These are phyloP conservation scores for Poecilia wingei DNA, from an alignment of 2,797 vertebrate genomes.

Conservation along the genomic window DNA sequence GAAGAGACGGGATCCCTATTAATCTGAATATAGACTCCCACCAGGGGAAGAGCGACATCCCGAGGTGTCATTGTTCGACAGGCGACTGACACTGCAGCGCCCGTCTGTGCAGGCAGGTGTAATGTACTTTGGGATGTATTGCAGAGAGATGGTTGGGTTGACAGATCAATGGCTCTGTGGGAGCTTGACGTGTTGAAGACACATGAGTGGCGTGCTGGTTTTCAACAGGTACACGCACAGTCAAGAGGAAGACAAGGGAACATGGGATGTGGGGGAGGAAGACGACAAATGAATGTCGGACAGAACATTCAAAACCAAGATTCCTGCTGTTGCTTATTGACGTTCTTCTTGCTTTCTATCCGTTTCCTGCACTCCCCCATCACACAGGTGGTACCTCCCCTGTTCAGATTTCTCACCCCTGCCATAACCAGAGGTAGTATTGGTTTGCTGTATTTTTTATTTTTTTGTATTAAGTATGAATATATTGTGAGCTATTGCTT, in stretches of 20 bases:
- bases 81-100: conserved; percentile 40
- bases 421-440: conserved; percentile 15
- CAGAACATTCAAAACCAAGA: conserved; percentile 14
- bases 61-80: conserved; percentile 29
- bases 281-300: conserved; percentile 21
- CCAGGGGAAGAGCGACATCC: conserved; percentile 21
- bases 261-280: conserved; percentile 4
- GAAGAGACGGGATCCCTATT: conserved; percentile 5
- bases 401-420: conserved; percentile 23
- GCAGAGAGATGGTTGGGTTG: conserved; percentile 41
- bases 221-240: conserved; percentile 46
- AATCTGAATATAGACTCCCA: conserved; percentile 29
- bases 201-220: conserved; percentile 45
- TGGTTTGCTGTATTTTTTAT: conserved; percentile 67
- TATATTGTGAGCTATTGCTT: conserved; percentile 57
- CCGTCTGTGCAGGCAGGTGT: conserved; percentile 39
- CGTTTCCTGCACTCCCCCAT: conserved; percentile 11
- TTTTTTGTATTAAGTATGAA: conserved; percentile 54
- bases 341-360: conserved; percentile 15
- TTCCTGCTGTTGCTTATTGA: conserved; percentile 15
- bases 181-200: conserved; percentile 40
- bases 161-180: conserved; percentile 41
- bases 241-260: conserved; percentile 26
- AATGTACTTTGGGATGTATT: conserved; percentile 36
- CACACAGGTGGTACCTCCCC: conserved; percentile 11